Conservation (phyloP, 2,797 vertebrate species). For the Tamandua tetradactyla region DNA sequence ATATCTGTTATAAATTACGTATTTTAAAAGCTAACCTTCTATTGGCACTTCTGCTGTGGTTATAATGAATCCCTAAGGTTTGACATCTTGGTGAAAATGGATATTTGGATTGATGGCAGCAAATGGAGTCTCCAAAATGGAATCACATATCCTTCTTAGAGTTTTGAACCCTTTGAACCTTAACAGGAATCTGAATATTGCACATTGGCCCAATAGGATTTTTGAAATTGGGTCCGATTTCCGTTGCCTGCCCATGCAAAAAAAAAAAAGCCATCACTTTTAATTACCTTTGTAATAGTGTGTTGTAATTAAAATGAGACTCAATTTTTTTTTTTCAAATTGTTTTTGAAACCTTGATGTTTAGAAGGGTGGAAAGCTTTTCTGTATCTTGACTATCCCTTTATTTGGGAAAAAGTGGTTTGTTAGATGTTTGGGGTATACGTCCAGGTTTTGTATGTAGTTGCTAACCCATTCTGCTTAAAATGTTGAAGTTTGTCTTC, state of each 20-base stretch:
- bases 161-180: constrained; percentile 23
- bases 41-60: neutral
- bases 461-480: neutral
- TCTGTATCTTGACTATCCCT: neutral
- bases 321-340: neutral
- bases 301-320: neutral
- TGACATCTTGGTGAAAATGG: constrained; percentile 45
- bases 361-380: neutral
- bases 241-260: too few species aligned
- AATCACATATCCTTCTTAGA: constrained; percentile 22
- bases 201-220: neutral
- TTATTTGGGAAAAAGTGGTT: neutral
- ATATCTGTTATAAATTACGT: neutral
- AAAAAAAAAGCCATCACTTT: neutral
- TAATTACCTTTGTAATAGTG: neutral
- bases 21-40: constrained; percentile 45
- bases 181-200: neutral
- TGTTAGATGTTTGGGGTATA: neutral
- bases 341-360: neutral
- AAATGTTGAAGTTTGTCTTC: neutral
- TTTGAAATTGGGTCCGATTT: too few species aligned
- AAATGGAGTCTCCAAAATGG: constrained; percentile 28
- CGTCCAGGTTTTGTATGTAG: neutral
- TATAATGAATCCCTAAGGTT: neutral
- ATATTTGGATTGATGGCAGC: neutral